Percentiles rank a stretch among this genome's conserved stretches.
Evolutionary conservation across 2,797 vertebrate genomes (phyloP).

Genomic region (Pyrrhura leucotis): DNA sequence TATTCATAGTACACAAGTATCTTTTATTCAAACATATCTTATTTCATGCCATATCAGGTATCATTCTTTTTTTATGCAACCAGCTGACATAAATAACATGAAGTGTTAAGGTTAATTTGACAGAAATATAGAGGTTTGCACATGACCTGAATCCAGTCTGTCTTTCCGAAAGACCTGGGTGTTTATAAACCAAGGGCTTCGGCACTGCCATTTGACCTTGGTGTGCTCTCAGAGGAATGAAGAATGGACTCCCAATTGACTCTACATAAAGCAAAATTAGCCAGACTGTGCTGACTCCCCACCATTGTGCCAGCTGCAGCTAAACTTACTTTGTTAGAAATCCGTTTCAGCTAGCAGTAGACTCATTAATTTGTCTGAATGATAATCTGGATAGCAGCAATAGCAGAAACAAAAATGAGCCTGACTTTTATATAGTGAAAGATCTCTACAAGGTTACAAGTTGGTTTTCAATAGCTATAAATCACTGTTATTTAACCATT

Average conservation of each 20-base stretch:
- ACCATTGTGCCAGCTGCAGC: background rate
- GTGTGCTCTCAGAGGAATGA: background rate
- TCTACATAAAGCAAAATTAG: background rate
- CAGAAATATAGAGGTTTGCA: background rate
- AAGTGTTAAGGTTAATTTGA: background rate
- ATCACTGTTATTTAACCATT: background rate
- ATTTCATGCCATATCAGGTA: background rate
- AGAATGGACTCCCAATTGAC: background rate
- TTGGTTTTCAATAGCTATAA: background rate
- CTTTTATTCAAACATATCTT: background rate
- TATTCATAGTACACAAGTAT: background rate
- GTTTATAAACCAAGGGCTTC: background rate
- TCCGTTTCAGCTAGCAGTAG: background rate
- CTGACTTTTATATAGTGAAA: background rate
- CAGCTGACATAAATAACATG: background rate
- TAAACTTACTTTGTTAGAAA: background rate
- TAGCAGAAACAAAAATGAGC: background rate
- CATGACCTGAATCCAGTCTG: background rate
- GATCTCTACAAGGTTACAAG: background rate
- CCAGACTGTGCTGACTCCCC: background rate
- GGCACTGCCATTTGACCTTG: background rate
- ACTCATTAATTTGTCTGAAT: conserved; percentile 13
- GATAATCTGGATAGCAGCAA: background rate
- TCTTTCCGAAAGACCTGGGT: background rate
- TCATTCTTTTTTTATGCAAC: background rate